Base-by-base conservation (phyloP, 2,113 vertebrate species). In the Alaudala cheleensis region DNA sequence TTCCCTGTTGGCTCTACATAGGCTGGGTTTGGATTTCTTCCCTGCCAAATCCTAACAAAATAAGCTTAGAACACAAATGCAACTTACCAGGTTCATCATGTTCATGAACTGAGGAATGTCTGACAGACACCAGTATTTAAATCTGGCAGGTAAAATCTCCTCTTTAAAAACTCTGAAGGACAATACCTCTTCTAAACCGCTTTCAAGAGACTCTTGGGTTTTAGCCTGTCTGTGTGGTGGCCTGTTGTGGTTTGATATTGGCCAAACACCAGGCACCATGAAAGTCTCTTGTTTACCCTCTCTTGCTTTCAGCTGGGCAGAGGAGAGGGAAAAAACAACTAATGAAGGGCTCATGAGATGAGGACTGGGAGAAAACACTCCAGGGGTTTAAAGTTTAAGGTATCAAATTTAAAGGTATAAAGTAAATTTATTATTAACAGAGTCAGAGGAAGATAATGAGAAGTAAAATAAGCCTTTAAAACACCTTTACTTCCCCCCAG, bases 51-150 rank as follows among this genome's bases (percentile, higher is more conserved):
- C 13, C 61, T 28, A n/a, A 39, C 20, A 42, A 88, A 79, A 2
- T 7, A 22, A 71, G 28, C 39, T 86, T 4, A 33, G 39, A 51
- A 17, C n/a, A 73, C 37, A 65, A 86, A 29, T 5, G 8, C 20
- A 53, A 12, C 26, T 53, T 56, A 44, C 24, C 28, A 34, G 6
- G 24, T 39, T 67, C 44, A 47, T 82, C 4, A 0, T 33, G 23
- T 7, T 51, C 26, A 3, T 0, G 2, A 61, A 7, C 2, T 1
- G 26, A 31, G 26, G 19, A 78, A 47, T 0, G 2, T 64, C 26
- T 50, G 45, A 40, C 71, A 92, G n/a, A 60, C 20, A 40, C 42
- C 17, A 15, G 11, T 2, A n/a, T 37, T 56, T 54, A 65, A 15
- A 91, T 21, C 31, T 10, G 4, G 15, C 64, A 86, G 51, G 31